Base-by-base conservation (phyloP, 2,113 vertebrate species). In the Peromyscus maniculatus region DNA sequence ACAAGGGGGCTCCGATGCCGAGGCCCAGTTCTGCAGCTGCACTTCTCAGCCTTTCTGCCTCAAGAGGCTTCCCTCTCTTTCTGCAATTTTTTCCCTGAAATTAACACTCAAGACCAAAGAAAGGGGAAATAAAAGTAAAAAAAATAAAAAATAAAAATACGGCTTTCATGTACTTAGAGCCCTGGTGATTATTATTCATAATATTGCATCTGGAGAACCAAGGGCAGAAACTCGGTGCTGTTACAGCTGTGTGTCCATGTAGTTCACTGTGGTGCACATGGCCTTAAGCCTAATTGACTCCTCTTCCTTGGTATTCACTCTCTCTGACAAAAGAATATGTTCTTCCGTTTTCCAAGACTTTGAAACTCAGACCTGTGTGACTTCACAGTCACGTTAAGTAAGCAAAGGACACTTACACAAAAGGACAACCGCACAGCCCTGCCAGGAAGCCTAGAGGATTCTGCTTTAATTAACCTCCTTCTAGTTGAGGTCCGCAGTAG, bases 401-500 rank as follows among this genome's bases (percentile, higher is more conserved):
- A 92, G 75, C 96, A 82, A 91, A 82, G 2, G n/a, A 74, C 31
- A 52, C 69, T 79, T 66, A 28, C 0, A 49, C 94, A 94, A 87
- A 91, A 39, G 72, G 33, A 57, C 69, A 95, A 19, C 83, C 66
- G 22, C n/a, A 67, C 26, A 67, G 59, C 52, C 64, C 74, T 31
- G 86, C 96, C 33, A 12, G 43, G 69, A 96, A 82, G 66, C 89
- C 78, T 8, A 87, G 80, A 92, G 80, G 66, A 33, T 71, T 93
- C 84, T 49, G 71, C 39, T 33, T 79, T 57, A 43, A 75, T 43
- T 43, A 43, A 66, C 43, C 33, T 33, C 59, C 28, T 89, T 86
- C 21, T 66, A 72, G 75, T 55, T 89, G 19, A 6, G 67, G 67
- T 77, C 82, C 67, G 89, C 86, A 49, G 24, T 5, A 55, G 5